These are phyloP conservation scores for Arremon aurantiirostris DNA, from an alignment of 2,797 vertebrate species.

Conservation along the genomic window DNA sequence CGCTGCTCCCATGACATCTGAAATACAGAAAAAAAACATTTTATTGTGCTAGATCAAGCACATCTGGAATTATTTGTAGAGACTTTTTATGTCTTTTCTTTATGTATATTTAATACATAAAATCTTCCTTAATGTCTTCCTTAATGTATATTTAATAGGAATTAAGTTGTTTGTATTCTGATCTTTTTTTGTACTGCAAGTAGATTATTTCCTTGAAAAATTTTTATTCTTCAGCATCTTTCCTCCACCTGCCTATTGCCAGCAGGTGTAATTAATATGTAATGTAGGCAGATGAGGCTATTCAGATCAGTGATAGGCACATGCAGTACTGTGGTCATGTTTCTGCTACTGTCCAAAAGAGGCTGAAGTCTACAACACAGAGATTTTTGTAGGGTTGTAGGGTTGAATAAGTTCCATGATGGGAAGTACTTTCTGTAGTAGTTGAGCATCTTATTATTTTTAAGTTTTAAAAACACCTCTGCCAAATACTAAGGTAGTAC, in stretches of 20 bases:
- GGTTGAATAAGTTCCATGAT: neutral
- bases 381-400: neutral
- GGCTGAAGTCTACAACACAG: neutral
- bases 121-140: neutral
- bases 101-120: neutral
- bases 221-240: neutral
- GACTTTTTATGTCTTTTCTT: neutral
- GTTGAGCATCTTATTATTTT: neutral
- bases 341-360: neutral
- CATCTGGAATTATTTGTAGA: neutral
- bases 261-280: neutral
- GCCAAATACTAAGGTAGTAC: neutral
- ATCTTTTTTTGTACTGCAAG: neutral
- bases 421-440: slow-evolving; percentile 31
- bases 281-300: neutral
- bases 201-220: neutral
- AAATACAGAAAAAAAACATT: neutral
- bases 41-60: neutral
- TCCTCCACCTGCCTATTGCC: neutral
- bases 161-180: neutral
- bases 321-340: neutral
- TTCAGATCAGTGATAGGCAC: neutral
- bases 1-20: neutral
- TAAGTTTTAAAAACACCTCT: neutral
- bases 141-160: neutral